Base-by-base conservation (phyloP, 2,113 vertebrate genomes). In the Prionailurus viverrinus region DNA sequence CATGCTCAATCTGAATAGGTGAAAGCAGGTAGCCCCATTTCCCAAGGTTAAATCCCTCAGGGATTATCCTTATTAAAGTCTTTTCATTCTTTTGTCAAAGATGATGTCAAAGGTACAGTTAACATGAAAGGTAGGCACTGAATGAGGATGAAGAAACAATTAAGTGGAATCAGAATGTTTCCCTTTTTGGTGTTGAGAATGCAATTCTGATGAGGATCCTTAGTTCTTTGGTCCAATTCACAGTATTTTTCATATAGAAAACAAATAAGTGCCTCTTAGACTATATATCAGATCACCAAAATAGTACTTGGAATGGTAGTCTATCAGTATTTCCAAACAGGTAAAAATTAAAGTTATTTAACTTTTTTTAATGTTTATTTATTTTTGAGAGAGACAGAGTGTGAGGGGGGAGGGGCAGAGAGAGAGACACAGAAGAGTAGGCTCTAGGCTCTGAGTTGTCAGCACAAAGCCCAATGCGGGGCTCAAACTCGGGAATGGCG, bases 51-150 rank as follows among this genome's bases (percentile, higher is more conserved):
- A 88, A 63, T 48, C 18, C 11, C 31, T 53, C 63, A 36, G 27
- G 5, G 10, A 87, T 69, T 78, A n/a, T 15, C 16, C 0, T 92
- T 58, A 87, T n/a, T 13, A 31, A 90, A 91, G 53, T 74, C 3
- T 65, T 80, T 90, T 88, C 18, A 84, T 84, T 79, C 3, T 66
- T 95, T 76, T 21, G 31, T 76, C 0, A 82, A 81, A 86, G 33
- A 21, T 86, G 76, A 93, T 73, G 92, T 96, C 25, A 66, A 88
- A 95, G 27, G 48, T 65, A 19, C 5, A 36, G 45, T 89, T 92
- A 11, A 71, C 33, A 71, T 45, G 18, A 80, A 31, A 80, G 4
- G 23, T 19, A 25, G 14, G 18, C 19, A 29, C 16, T 82, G 63
- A 89, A 58, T 73, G 21, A 87, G 29, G 21, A 51, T 91, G 21